These are phyloP conservation scores for Drosophila anceps DNA, from an alignment of 2,888 invertebrate genomes.

Conservation along the genomic window DNA sequence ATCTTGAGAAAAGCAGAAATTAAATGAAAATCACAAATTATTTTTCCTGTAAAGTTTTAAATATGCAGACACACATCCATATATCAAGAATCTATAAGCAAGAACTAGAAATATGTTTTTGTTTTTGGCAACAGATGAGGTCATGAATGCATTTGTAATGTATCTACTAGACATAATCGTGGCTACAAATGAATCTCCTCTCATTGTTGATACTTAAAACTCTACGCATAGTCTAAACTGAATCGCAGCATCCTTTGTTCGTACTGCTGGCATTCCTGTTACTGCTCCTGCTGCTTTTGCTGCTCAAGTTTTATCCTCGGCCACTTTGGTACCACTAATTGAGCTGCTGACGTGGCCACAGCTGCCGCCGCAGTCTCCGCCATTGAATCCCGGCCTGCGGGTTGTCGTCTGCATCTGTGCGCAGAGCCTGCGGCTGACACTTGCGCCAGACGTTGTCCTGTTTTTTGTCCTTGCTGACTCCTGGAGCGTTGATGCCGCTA, in stretches of 20 bases:
- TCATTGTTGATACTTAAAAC: constrained; percentile 39
- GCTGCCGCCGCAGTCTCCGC: constrained; percentile 18
- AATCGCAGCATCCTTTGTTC: constrained; percentile 25
- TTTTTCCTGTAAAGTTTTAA: not conserved
- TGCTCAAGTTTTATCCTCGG: constrained; percentile 72
- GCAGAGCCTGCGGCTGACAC: constrained; percentile 40
- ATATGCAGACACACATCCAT: constrained; percentile 12
- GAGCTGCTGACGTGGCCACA: constrained; percentile 60
- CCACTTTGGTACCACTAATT: constrained; percentile 79
- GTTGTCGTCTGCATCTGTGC: constrained; percentile 38
- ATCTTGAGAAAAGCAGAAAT: not conserved
- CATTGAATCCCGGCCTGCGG: constrained; percentile 46
- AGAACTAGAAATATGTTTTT: constrained; percentile 15
- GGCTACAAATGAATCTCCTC: constrained; percentile 16
- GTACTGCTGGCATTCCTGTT: constrained; percentile 4
- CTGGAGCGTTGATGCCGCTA: constrained; percentile 26
- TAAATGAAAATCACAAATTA: not conserved
- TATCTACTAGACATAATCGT: constrained; percentile 9
- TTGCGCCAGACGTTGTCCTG: constrained; percentile 19
- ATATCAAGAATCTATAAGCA: constrained; percentile 20
- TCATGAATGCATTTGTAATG: constrained; percentile 23
- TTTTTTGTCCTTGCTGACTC: constrained; percentile 22
- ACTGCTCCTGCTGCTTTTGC: not conserved
- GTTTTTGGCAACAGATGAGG: constrained; percentile 25
- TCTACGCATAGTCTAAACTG: constrained; percentile 50